A percentile compares a stretch with the other conserved stretches of the same genome.
Conservation (phyloP, 2,888 invertebrate species). For the Lypha dubia region DNA sequence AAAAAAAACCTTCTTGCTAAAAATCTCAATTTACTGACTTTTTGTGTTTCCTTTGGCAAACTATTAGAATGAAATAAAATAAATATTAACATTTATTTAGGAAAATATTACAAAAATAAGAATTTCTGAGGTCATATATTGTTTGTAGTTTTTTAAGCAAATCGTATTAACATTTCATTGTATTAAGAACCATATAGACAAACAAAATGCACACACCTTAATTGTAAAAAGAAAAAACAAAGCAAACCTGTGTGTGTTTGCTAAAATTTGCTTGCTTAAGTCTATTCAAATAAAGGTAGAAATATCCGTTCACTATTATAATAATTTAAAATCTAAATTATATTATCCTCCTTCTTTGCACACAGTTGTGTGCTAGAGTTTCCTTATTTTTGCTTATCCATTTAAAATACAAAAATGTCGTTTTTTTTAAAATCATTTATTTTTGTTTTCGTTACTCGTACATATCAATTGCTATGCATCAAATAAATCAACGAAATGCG, state of each 20-base stretch:
- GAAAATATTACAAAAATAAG: not conserved
- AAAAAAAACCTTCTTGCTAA: not conserved
- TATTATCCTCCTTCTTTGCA: not conserved
- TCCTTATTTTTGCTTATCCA: not conserved
- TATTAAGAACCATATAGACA: not conserved
- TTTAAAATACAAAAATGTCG: not conserved
- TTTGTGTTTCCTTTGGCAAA: not conserved
- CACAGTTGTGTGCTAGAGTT: not conserved
- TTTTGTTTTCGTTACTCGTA: constrained; percentile 32
- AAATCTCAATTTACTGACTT: not conserved
- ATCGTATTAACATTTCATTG: not conserved
- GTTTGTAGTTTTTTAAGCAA: not conserved
- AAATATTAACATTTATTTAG: not conserved
- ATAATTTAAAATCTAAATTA: not conserved
- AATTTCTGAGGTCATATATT: not conserved
- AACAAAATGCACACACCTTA: constrained; percentile 9
- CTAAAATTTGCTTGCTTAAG: not conserved
- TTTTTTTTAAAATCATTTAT: constrained; percentile 21
- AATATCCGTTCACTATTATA: not conserved
- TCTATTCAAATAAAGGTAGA: constrained; percentile 5
- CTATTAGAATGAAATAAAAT: not conserved
- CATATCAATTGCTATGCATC: constrained; percentile 22
- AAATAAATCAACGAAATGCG: constrained; percentile 11
- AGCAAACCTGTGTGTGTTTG: not conserved
- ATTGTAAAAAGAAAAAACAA: not conserved